Evolutionary conservation across 2,113 vertebrate genomes (phyloP).

Genomic region (Physeter macrocephalus): DNA sequence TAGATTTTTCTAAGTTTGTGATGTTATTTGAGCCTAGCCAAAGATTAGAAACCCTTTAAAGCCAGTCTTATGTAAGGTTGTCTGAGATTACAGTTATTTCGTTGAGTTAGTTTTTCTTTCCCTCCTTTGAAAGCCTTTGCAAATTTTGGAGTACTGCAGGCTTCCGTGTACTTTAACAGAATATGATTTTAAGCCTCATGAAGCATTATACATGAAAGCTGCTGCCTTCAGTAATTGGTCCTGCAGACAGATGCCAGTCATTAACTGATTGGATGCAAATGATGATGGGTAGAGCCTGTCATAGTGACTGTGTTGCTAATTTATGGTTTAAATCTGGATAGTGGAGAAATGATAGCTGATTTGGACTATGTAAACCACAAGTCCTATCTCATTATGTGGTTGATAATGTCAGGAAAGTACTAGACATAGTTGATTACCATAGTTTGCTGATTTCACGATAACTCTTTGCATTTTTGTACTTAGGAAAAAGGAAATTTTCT

Average conservation of each 20-base stretch:
- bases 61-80: background rate
- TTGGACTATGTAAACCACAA: slow-evolving; percentile 37
- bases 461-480: slow-evolving; percentile 42
- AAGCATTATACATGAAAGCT: background rate
- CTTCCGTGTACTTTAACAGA: background rate
- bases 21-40: slow-evolving; percentile 13
- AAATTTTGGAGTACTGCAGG: slow-evolving; percentile 31
- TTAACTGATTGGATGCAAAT: slow-evolving; percentile 42
- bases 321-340: slow-evolving; percentile 46
- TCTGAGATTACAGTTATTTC: slow-evolving; percentile 30
- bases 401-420: slow-evolving; percentile 62
- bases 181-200: slow-evolving; percentile 28
- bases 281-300: slow-evolving; percentile 23
- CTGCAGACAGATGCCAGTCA: slow-evolving; percentile 53
- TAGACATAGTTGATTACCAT: slow-evolving; percentile 41
- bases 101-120: background rate
- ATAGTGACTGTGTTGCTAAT: slow-evolving; percentile 31
- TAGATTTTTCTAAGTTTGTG: background rate
- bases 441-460: slow-evolving; percentile 67
- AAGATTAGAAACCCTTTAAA: slow-evolving; percentile 40
- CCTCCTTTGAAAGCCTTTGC: slow-evolving; percentile 31
- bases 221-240: background rate
- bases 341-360: slow-evolving; percentile 56
- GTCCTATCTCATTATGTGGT: slow-evolving; percentile 36
- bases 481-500: slow-evolving; percentile 50